Evolutionary conservation across 2,888 invertebrate genomes (phyloP).

Genomic region (Himalopsyche kuldschensis): DNA sequence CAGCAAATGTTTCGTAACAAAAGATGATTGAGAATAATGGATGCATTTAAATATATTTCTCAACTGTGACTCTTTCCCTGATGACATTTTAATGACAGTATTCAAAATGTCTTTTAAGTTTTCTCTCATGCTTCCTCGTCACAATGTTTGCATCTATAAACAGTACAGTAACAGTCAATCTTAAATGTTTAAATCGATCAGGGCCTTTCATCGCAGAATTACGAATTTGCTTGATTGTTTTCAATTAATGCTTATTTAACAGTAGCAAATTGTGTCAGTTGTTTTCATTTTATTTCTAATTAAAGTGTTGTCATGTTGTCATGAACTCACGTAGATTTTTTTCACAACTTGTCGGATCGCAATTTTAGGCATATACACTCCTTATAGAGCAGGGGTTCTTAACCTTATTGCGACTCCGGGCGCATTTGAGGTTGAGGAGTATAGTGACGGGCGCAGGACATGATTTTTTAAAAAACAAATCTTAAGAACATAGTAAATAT

Average conservation of each 20-base stretch:
- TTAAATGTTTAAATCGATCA: neutral
- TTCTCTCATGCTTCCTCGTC: neutral
- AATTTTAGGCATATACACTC: too few species aligned
- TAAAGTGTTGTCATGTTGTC: too few species aligned
- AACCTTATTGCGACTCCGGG: too few species aligned
- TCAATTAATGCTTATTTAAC: neutral
- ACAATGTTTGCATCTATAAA: neutral
- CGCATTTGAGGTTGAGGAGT: too few species aligned
- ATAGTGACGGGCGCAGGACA: too few species aligned
- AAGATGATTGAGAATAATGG: neutral
- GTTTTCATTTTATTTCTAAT: neutral
- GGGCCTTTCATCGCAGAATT: neutral
- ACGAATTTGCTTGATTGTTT: neutral
- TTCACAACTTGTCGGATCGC: too few species aligned
- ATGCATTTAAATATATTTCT: neutral
- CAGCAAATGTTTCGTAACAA: neutral
- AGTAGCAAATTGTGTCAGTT: neutral
- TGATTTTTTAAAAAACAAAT: too few species aligned
- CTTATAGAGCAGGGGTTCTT: too few species aligned
- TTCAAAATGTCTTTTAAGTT: neutral
- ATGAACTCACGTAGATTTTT: too few species aligned
- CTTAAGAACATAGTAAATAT: too few species aligned
- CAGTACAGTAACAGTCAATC: neutral
- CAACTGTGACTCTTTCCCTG: neutral
- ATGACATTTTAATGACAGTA: neutral